Conservation (phyloP, 2,888 invertebrate genomes). For the Ichneumoninae sp. region DNA sequence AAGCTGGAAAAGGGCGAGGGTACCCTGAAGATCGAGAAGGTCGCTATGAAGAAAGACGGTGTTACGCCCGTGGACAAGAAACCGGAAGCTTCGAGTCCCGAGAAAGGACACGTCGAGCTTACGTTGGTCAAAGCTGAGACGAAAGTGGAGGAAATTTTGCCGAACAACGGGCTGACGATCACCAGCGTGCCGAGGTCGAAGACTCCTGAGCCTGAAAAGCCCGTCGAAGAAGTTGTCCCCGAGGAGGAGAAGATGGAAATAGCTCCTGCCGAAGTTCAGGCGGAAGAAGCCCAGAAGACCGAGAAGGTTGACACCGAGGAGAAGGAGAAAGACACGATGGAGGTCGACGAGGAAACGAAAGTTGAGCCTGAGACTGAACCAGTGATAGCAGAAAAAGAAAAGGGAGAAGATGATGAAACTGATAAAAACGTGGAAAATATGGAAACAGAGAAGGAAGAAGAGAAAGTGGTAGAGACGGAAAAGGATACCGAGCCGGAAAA, state of each 20-base stretch:
- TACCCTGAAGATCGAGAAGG: slow-evolving; percentile 88
- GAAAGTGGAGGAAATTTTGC: slow-evolving; percentile 80
- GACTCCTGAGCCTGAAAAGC: slow-evolving; percentile 76
- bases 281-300: slow-evolving; percentile 67
- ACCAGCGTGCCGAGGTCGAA: slow-evolving; percentile 76
- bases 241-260: slow-evolving; percentile 50
- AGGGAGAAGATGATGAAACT: slow-evolving; percentile 67
- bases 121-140: slow-evolving; percentile 85
- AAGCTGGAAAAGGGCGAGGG: slow-evolving; percentile 88
- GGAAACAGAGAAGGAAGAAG: slow-evolving; percentile 64
- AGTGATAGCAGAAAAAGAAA: slow-evolving; percentile 68
- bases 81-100: slow-evolving; percentile 72
- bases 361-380: slow-evolving; percentile 68
- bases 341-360: slow-evolving; percentile 69
- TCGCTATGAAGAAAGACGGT: slow-evolving; percentile 86
- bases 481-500: slow-evolving; percentile 68
- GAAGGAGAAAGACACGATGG: slow-evolving; percentile 53
- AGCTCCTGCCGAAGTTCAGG: slow-evolving; percentile 63
- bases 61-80: slow-evolving; percentile 79
- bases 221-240: slow-evolving; percentile 66
- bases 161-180: slow-evolving; percentile 80
- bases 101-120: slow-evolving; percentile 83
- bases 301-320: slow-evolving; percentile 51
- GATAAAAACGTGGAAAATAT: slow-evolving; percentile 57
- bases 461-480: slow-evolving; percentile 66